Percentiles rank a stretch among this genome's conserved stretches.
These are phyloP conservation scores for Ceryle rudis DNA, from an alignment of 2,797 vertebrate genomes.

Conservation along the genomic window DNA sequence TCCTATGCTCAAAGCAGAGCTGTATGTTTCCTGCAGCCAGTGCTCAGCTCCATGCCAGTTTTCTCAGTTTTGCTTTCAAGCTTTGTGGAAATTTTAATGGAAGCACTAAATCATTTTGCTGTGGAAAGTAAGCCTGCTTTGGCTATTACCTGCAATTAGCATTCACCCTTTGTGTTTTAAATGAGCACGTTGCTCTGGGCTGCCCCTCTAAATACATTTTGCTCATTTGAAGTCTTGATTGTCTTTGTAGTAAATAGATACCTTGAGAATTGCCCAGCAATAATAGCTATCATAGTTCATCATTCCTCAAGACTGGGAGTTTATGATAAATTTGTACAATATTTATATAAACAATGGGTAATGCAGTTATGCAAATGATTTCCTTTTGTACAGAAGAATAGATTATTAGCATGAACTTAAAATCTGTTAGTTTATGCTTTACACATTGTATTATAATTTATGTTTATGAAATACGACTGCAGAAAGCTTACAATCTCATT, in stretches of 20 bases:
- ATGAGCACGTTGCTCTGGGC: not conserved
- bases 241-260: not conserved
- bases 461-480: not conserved
- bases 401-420: not conserved
- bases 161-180: not conserved
- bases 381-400: not conserved
- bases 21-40: not conserved
- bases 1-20: not conserved
- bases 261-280: not conserved
- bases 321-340: constrained; percentile 19
- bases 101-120: constrained; percentile 8
- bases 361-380: constrained; percentile 13
- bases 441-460: not conserved
- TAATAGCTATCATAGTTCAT: not conserved
- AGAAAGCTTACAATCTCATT: not conserved
- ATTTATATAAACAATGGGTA: constrained; percentile 41
- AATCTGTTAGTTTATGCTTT: not conserved
- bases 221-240: not conserved
- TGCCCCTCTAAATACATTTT: not conserved
- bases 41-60: not conserved
- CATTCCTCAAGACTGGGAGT: not conserved
- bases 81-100: not conserved
- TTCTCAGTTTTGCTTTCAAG: not conserved
- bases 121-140: not conserved
- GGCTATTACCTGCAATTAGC: not conserved